Evolutionary conservation across 1,140 invertebrate species (phyloP), one percentile per base, ranked within the genome.

Genomic region (Brachionus manjavacas): DNA sequence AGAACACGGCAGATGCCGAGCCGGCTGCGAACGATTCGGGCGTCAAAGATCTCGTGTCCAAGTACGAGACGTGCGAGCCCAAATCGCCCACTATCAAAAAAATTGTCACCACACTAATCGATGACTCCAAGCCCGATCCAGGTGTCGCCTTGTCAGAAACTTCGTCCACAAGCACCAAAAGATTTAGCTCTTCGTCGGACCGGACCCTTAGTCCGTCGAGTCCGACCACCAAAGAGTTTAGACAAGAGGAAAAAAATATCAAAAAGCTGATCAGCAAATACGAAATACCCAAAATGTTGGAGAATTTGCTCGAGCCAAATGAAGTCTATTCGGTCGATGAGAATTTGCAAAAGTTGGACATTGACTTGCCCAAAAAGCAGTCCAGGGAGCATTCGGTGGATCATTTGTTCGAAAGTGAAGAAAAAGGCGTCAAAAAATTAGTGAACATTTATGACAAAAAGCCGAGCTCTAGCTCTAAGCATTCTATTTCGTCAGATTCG

Each of bases 201-300:
- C n/a, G 20, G 9, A 49, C 39, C 4, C 72, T 49, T 11, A 49
- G 25, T 46, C 39, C 39, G 9, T 20, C 39, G 41, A 49, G 41
- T 49, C 43, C 72, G 39, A 74, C 70, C 43, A 41, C 31, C 52
- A 46, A 31, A 52, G 41, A 76, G 12, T 20, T 12, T 9, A 49
- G 52, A 23, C 11, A 49, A 31, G 72, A 76, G 39, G 72, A 76
- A 31, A 76, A 76, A 49, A 76, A 49, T 31, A 76, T 76, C 20
- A 76, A 76, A 76, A 76, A 76, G 46, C 14, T 76, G 25, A 76
- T 76, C 3, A 76, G 43, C 25, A 76, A 76, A 76, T 76, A 76
- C n/a, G 72, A 76, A 76, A 76, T 76, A 25, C 72, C 41, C 11
- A 76, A 76, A 23, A 76, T 76, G 39, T 25, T 49, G 28, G 76